A percentile compares a stretch with the other conserved stretches of the same genome.
Conservation (phyloP, 1,140 invertebrate species). For the Triops longicaudatus region DNA sequence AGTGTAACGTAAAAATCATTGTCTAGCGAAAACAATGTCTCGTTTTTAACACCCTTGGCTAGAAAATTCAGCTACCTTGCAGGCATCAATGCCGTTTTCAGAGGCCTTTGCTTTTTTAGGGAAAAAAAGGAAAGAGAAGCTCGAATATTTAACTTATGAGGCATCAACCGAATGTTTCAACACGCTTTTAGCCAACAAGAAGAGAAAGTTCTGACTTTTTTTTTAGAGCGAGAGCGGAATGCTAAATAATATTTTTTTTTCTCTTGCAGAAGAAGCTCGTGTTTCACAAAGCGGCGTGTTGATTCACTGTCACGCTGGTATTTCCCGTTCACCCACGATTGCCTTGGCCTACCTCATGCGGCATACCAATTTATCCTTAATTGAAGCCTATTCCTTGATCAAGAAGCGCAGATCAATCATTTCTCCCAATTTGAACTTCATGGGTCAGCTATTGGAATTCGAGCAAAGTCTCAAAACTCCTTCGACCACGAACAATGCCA, state of each 20-base stretch:
- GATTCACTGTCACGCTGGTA: slow-evolving; percentile 91
- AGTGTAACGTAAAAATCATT: too few relatives aligned
- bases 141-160: background rate
- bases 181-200: background rate
- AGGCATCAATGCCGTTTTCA: too few relatives aligned
- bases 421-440: slow-evolving; percentile 94
- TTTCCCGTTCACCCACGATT: slow-evolving; percentile 87
- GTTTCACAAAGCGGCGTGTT: slow-evolving; percentile 68
- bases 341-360: slow-evolving; percentile 93
- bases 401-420: slow-evolving; percentile 80
- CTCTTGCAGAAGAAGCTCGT: slow-evolving; percentile 72
- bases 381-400: slow-evolving; percentile 82
- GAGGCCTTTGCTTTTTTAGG: background rate
- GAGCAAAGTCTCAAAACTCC: slow-evolving; percentile 53
- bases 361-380: slow-evolving; percentile 71
- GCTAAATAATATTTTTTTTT: slow-evolving; percentile 33
- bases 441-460: slow-evolving; percentile 84
- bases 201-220: background rate
- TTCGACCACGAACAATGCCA: background rate
- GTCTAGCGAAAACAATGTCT: too few relatives aligned
- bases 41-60: too few relatives aligned
- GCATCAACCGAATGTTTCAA: background rate
- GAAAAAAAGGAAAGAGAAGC: background rate
- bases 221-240: background rate
- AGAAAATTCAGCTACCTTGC: too few relatives aligned